Evolutionary conservation across 1,140 invertebrate species (phyloP).

Genomic region (Pomacea maculata): DNA sequence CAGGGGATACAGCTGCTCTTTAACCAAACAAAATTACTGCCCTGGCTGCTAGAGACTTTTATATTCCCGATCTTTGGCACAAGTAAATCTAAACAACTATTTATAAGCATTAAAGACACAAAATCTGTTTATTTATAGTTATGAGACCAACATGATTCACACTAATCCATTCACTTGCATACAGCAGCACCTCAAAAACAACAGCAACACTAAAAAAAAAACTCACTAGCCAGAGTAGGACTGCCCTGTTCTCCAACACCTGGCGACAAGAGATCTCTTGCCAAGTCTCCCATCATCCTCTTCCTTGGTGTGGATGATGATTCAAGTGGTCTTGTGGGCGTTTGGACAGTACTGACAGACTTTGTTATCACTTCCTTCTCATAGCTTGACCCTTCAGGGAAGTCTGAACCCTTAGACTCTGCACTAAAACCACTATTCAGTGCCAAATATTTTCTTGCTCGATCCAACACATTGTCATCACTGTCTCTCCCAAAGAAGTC

Average conservation of each 20-base stretch:
- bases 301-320: constrained; percentile 5
- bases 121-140: too few species aligned
- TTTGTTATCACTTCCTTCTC: background rate
- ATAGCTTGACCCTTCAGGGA: background rate
- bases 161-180: too few species aligned
- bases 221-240: constrained; percentile 8
- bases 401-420: background rate
- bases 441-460: constrained; percentile 12
- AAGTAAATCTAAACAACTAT: too few species aligned
- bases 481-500: constrained; percentile 10
- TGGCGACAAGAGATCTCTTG: background rate
- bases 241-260: constrained; percentile 1
- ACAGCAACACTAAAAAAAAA: background rate
- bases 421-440: background rate
- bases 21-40: too few species aligned
- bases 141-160: too few species aligned
- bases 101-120: too few species aligned
- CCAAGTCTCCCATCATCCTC: constrained; percentile 4
- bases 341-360: background rate
- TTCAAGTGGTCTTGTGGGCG: background rate
- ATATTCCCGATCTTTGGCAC: too few species aligned
- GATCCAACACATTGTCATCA: constrained; percentile 12
- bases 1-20: too few species aligned
- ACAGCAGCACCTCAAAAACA: too few species aligned
- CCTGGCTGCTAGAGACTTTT: too few species aligned